phyloP scores from a whole-genome alignment of 23 tunicate genomes.

The Ciona savignyi region DNA sequence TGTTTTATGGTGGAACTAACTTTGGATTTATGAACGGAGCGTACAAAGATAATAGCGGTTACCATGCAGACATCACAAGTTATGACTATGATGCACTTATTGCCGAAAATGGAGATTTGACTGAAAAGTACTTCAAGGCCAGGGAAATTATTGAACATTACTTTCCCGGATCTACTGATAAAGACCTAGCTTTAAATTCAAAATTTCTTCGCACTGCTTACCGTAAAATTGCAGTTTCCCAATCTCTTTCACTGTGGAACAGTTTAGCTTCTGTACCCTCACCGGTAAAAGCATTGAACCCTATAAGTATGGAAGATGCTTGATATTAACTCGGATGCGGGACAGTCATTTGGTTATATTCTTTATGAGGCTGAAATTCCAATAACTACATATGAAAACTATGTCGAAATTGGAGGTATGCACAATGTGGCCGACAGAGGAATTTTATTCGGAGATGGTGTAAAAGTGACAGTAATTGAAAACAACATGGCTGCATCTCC shows the following conservation, averaged over 20 bases:
- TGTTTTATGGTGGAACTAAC: conserved; percentile 97
- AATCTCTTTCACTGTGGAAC: conserved; percentile 44
- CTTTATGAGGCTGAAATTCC: conserved; percentile 35
- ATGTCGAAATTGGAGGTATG: conserved; percentile 5
- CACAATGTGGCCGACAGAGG: conserved; percentile 45
- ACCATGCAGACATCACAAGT: conserved; percentile 65
- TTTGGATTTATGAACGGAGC: conserved; percentile 97
- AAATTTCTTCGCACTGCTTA: conserved; percentile 17
- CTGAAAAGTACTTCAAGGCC: conserved; percentile 52
- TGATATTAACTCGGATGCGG: conserved; percentile 27
- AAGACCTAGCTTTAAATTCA: conserved; percentile 1
- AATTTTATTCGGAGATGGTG: conserved; percentile 12
- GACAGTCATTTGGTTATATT: conserved; percentile 77
- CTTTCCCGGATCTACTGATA: conserved; percentile 16
- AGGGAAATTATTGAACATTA: conserved; percentile 56
- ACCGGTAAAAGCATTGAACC: not conserved
- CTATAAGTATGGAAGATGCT: conserved; percentile 67
- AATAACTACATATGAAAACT: not conserved
- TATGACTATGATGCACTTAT: conserved; percentile 97
- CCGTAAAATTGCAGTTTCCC: not conserved
- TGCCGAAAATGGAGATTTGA: conserved; percentile 87
- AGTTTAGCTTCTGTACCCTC: conserved; percentile 9
- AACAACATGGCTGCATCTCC: not conserved
- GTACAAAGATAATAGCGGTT: conserved; percentile 7
- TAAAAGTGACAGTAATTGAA: not conserved